Percentiles rank a stretch among this genome's conserved stretches.
Conservation (phyloP, 2,113 vertebrate species). For the Reinhardtius hippoglossoides region DNA sequence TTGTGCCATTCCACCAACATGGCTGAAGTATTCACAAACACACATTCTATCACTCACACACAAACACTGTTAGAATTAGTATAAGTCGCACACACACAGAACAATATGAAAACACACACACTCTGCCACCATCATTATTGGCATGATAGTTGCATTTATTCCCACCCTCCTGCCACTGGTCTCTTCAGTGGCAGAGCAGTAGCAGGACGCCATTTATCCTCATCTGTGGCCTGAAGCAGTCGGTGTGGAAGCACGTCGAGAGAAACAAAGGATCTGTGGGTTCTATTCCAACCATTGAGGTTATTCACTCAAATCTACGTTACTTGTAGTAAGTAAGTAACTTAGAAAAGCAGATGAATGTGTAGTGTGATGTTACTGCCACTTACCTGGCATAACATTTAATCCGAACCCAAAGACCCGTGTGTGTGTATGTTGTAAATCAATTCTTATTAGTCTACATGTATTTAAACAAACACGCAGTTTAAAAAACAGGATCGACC, state of each 20-base stretch:
- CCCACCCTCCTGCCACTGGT: constrained; percentile 35
- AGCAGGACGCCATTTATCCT: neutral
- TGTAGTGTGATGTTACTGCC: neutral
- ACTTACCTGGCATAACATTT: neutral
- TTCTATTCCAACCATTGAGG: neutral
- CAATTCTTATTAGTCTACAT: neutral
- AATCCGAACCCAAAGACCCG: constrained; percentile 9
- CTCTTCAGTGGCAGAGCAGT: neutral
- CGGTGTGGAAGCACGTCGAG: neutral
- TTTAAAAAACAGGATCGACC: neutral
- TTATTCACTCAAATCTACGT: constrained; percentile 12
- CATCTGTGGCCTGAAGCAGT: neutral
- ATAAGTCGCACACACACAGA: constrained; percentile 23
- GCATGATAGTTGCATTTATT: constrained; percentile 31
- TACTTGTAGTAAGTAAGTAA: neutral
- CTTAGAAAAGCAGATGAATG: constrained; percentile 13
- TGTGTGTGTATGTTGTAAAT: neutral
- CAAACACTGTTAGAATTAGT: constrained; percentile 3
- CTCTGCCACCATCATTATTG: constrained; percentile 24
- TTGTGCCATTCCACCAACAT: constrained; percentile 76
- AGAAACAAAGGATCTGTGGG: constrained; percentile 5
- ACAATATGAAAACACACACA: constrained; percentile 34
- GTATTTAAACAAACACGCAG: neutral
- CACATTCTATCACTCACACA: constrained; percentile 27
- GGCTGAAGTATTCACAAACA: constrained; percentile 61